Base-by-base conservation (phyloP, 2,113 vertebrate genomes). In the Sciurus niger region DNA sequence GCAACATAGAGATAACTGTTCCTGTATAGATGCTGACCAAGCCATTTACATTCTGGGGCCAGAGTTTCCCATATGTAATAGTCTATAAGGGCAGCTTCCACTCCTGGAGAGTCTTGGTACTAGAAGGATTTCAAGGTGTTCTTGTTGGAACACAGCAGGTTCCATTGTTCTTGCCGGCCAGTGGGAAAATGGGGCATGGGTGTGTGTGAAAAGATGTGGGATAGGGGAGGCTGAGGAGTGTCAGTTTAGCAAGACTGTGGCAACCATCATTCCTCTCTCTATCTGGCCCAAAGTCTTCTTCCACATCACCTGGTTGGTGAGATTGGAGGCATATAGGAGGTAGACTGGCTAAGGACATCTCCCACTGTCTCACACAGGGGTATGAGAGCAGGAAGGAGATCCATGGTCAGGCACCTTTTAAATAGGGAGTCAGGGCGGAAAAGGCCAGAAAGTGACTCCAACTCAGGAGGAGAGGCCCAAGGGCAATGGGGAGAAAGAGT, bases 61-160 rank as follows among this genome's bases (percentile, higher is more conserved):
- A 85, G 78, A 37, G 28, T 85, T 94, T 88, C 73, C 53, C 53
- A 28, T 88, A 18, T 77, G 14, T 73, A 82, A 63, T 25, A 32
- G 37, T 85, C 73, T 96, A 1, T 55, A 94, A 93, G 32, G 68
- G 73, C 86, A 63, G 68, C 17, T 67, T 65, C 22, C 53, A 32
- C 67, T 91, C 34, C 24, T 82, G 80, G 65, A 77, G 43, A 88
- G 37, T 90, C 51, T 79, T 58, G 32, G 25, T 68, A 34, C 17
- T n/a, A 43, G 72, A 79, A 80, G 16, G n/a, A 48, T 67, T 84
- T 93, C 37, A 86, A 51, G 17, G 37, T 43, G 1, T 70, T 14
- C 0, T 40, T 86, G 18, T 43, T 84, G 48, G 78, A 67, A 95
- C 25, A 7, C 17, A 55, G 74, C 37, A 79, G 25, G 37, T 89